Evolutionary conservation across 2,113 vertebrate species (phyloP).

Genomic region (Heterochromis multidens): DNA sequence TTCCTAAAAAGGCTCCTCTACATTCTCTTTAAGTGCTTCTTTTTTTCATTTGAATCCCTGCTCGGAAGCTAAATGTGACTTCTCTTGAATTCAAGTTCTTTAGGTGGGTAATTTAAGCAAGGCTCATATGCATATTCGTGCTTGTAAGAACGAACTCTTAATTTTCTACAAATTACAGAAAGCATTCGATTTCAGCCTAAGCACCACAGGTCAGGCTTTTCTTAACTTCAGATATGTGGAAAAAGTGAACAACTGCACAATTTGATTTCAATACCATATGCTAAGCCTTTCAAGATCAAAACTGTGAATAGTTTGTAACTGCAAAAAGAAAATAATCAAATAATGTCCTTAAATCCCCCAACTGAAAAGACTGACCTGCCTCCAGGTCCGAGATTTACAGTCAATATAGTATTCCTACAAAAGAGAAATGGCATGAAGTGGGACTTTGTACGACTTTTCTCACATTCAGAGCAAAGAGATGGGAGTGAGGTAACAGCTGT

Average conservation of each 20-base stretch:
- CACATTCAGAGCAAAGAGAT: constrained; percentile 40
- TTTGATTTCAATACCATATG: constrained; percentile 48
- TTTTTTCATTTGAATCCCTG: not conserved
- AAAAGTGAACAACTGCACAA: constrained; percentile 18
- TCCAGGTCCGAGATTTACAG: constrained; percentile 50
- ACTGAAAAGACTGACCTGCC: constrained; percentile 31
- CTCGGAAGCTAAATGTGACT: not conserved
- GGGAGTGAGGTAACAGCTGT: constrained; percentile 55
- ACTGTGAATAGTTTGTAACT: constrained; percentile 22
- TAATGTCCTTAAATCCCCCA: constrained; percentile 33
- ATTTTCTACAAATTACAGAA: not conserved
- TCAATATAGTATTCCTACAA: constrained; percentile 10
- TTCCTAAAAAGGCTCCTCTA: constrained; percentile 25
- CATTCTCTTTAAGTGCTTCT: not conserved
- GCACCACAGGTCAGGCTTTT: not conserved
- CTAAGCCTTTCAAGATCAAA: constrained; percentile 41
- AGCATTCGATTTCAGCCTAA: not conserved
- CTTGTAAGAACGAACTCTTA: not conserved
- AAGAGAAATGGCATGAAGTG: constrained; percentile 31
- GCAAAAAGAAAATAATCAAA: constrained; percentile 39
- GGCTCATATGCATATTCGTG: no score
- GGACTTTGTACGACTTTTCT: constrained; percentile 46
- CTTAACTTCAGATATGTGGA: constrained; percentile 9
- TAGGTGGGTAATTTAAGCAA: not conserved
- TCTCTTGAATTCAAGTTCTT: not conserved